A percentile compares a stretch with the other conserved stretches of the same genome.
Evolutionary conservation across 2,888 invertebrate genomes (phyloP).

Genomic region (Altica lythri): DNA sequence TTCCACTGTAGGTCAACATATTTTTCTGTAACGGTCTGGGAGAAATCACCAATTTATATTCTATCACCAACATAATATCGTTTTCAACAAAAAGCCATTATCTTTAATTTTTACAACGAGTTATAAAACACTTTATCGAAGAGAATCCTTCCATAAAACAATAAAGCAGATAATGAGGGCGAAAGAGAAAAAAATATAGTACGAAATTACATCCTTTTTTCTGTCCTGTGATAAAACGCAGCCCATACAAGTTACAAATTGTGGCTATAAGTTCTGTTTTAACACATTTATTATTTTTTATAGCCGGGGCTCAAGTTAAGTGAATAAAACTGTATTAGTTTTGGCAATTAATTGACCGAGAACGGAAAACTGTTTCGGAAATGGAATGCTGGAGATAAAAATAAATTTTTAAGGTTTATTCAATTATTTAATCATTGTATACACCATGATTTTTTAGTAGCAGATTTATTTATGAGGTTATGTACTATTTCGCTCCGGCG

Average conservation of each 20-base stretch:
- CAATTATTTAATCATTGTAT: too few relatives aligned
- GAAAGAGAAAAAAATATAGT: slow-evolving; percentile 20
- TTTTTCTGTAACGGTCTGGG: slow-evolving; percentile 2
- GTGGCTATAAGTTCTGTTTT: slow-evolving; percentile 22
- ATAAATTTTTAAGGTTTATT: too few relatives aligned
- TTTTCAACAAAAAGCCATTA: slow-evolving; percentile 19
- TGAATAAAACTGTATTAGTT: slow-evolving; percentile 13
- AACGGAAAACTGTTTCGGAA: background rate
- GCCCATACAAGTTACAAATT: slow-evolving; percentile 24
- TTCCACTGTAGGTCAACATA: slow-evolving; percentile 1
- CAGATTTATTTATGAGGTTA: too few relatives aligned
- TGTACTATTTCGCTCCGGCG: too few relatives aligned
- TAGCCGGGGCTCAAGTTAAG: slow-evolving; percentile 4
- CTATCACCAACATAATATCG: slow-evolving; percentile 8
- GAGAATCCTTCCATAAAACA: slow-evolving; percentile 23
- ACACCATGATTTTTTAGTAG: too few relatives aligned
- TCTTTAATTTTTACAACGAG: slow-evolving; percentile 23
- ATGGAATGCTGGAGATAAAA: background rate
- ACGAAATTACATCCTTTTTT: slow-evolving; percentile 17
- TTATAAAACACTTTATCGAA: slow-evolving; percentile 25
- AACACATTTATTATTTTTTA: slow-evolving; percentile 24
- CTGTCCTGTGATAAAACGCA: slow-evolving; percentile 19
- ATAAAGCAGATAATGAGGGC: slow-evolving; percentile 22
- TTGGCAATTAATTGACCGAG: slow-evolving; percentile 2
- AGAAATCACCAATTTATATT: slow-evolving; percentile 13